Percentiles rank a stretch among this genome's conserved stretches.
Evolutionary conservation across 2,797 vertebrate genomes (phyloP).

Genomic region (Anomalospiza imberbis): DNA sequence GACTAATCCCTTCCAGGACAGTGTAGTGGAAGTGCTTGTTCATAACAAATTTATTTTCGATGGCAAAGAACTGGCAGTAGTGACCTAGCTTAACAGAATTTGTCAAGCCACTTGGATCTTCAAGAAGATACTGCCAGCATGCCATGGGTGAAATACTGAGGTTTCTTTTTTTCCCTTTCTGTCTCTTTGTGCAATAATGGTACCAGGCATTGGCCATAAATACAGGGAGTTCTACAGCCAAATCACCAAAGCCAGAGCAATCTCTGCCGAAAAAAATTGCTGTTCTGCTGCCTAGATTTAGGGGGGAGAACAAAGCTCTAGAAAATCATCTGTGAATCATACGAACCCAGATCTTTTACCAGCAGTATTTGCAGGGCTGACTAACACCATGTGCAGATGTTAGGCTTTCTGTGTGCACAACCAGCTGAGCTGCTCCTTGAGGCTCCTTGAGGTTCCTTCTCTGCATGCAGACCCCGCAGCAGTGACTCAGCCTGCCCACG

Average conservation of each 20-base stretch:
- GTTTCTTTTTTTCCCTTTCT: not conserved
- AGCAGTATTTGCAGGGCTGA: not conserved
- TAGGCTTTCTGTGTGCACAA: not conserved
- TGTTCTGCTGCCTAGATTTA: not conserved
- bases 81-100: not conserved
- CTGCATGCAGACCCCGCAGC: not conserved
- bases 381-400: not conserved
- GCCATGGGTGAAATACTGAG: not conserved
- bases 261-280: not conserved
- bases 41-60: not conserved
- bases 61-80: not conserved
- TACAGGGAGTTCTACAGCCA: not conserved
- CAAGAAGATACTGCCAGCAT: not conserved
- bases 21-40: not conserved
- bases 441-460: not conserved
- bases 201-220: not conserved
- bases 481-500: not conserved
- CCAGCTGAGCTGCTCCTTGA: not conserved
- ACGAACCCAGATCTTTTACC: not conserved
- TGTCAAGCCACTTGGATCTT: not conserved
- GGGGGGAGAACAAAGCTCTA: not conserved
- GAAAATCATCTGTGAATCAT: slow-evolving; percentile 13
- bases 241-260: not conserved
- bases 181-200: not conserved
- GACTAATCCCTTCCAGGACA: slow-evolving; percentile 4